Conservation (phyloP, 2,113 vertebrate genomes). For the Acinonyx jubatus region DNA sequence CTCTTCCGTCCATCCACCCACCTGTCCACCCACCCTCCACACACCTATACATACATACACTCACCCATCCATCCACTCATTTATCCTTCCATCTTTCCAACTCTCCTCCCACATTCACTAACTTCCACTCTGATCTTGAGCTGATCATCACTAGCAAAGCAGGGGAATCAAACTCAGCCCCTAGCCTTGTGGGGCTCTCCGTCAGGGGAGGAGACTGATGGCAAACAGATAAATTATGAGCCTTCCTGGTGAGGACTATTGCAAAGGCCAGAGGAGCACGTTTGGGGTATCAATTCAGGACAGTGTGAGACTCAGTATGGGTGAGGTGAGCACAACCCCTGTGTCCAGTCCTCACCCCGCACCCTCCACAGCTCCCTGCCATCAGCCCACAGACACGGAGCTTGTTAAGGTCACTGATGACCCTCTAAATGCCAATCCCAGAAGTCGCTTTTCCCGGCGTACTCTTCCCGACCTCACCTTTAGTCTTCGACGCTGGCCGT, state of each 20-base stretch:
- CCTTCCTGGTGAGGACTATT: not conserved
- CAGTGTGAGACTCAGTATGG: not conserved
- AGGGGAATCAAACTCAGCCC: not conserved
- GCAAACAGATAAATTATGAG: not conserved
- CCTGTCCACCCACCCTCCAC: fast-evolving
- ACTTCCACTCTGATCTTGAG: not conserved
- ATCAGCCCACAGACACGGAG: not conserved
- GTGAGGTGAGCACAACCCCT: not conserved
- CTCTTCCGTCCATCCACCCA: fast-evolving
- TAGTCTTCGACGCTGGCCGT: not conserved
- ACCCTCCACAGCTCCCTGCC: not conserved
- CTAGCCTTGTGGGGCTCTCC: not conserved
- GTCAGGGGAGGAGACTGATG: not conserved
- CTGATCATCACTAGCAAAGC: not conserved
- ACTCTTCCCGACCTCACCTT: not conserved
- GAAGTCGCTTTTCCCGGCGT: not conserved
- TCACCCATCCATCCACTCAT: fast-evolving
- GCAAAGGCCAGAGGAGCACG: not conserved
- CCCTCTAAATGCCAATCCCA: not conserved
- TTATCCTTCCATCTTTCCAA: not conserved
- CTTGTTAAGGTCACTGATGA: not conserved
- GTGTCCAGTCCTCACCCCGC: no score
- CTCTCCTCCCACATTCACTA: not conserved
- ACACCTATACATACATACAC: not conserved
- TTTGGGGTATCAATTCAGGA: not conserved